Base-by-base conservation (phyloP, 1,140 invertebrate species). In the Heliconius himera region DNA sequence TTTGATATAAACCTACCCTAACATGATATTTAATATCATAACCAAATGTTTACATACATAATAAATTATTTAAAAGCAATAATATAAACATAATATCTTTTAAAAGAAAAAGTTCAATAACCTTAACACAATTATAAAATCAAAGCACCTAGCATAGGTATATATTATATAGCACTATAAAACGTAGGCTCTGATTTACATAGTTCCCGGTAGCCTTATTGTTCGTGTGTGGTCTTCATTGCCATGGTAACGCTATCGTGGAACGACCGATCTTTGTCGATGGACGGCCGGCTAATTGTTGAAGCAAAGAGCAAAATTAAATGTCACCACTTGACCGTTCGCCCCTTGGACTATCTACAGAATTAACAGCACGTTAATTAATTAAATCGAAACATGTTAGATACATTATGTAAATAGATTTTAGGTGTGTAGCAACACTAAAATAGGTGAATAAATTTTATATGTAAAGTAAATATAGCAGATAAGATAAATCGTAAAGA, bases 201-300 rank as follows among this genome's bases (percentile, higher is more conserved):
- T 92, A 87, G 41, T 88, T 87, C 83, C 85, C 80, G 75, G 79
- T 87, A 82, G 76, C 76, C 81, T 70, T 84, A 77, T 86, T 85
- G 85, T 84, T 87, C 91, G 90, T 94, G 92, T 94, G 92, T 92
- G 92, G 92, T 93, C 92, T 89, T 84, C 82, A 91, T 93, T 87
- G 76, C 89, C 83, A 92, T 90, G 88, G 90, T 80, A 86, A 93
- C 90, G 84, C 84, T 88, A 91, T 88, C 87, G 86, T 83, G 78
- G 82, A 84, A 82, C 79, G 81, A 81, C 83, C 87, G 85, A 87
- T 90, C 85, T 90, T 89, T 91, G 91, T 91, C 90, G 92, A 92
- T 93, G 89, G 89, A 89, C 89, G 89, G 89, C 88, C 88, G 79
- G 87, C 88, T 93, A 93, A 94, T 94, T 93, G 91, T 94, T 86